These are phyloP conservation scores for Lithobates pipiens DNA, from an alignment of 2,797 vertebrate genomes.

Conservation along the genomic window DNA sequence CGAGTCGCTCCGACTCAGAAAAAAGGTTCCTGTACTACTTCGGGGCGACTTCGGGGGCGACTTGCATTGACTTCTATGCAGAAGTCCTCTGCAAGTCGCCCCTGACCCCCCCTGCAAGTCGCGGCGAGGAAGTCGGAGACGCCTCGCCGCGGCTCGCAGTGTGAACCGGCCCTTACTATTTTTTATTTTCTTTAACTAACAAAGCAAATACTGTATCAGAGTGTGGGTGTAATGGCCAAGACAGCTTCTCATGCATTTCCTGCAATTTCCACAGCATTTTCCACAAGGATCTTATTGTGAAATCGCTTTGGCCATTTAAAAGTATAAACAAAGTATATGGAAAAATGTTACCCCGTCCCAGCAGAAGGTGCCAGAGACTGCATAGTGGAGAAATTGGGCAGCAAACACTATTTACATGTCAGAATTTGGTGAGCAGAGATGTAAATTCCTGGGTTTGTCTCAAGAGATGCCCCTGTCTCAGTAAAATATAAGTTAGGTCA, in stretches of 20 bases:
- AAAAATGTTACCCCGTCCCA: background rate
- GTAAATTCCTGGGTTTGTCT: background rate
- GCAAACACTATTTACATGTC: background rate
- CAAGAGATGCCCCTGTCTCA: no score
- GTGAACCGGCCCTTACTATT: no score
- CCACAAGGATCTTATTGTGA: conserved; percentile 36
- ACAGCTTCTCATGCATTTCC: conserved; percentile 44
- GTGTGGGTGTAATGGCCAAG: conserved; percentile 35
- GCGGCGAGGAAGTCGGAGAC: no score
- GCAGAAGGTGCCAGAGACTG: background rate
- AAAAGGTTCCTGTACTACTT: no score
- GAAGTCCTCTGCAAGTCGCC: no score
- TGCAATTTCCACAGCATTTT: conserved; percentile 49
- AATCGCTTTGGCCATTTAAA: conserved; percentile 34
- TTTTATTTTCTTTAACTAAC: conserved; percentile 20
- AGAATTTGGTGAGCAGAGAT: background rate
- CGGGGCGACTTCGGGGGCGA: no score
- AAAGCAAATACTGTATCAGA: conserved; percentile 45
- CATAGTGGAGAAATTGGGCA: background rate
- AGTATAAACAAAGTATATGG: conserved; percentile 5
- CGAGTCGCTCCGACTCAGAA: no score
- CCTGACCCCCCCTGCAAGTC: no score
- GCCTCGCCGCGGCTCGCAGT: no score
- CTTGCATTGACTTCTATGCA: no score
- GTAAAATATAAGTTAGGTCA: no score